Evolutionary conservation across 2,888 invertebrate genomes (phyloP), one percentile per base, ranked within the genome.

Genomic region (Ptychoptera contaminata): DNA sequence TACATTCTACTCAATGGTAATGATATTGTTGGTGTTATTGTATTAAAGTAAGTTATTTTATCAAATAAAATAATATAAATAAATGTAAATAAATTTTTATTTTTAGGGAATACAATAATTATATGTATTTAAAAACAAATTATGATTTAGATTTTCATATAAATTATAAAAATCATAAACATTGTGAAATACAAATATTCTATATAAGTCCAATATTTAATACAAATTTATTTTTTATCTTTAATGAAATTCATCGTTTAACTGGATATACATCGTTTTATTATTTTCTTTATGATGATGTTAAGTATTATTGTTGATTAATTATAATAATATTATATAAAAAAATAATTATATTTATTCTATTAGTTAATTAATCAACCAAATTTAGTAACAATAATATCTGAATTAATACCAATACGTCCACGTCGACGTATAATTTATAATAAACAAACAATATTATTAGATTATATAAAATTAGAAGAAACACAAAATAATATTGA

Each of bases 231-330:
- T n/a, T 16, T 42, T 66, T 58, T 48, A 67, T 74, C 43, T 55
- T 73, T 46, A 56, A 65, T 45, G 77, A 77, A 55, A 53, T 74
- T 8, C 67, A 70, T 58, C 58, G 72, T 7, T 50, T 69, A 11
- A 61, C 61, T 39, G 61, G 62, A n/a, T 65, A 60, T 48, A 56
- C 59, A 6, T 58, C 64, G 11, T 52, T 73, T 5, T 70, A 63
- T 50, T 69, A 70, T 55, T 57, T 59, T 12, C 52, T 68, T 1
- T 11, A 41, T 7, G 42, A 46, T 56, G 65, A 40, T 44, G 48
- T 45, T 40, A 42, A 14, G 23, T 42, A 42, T 48, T 34, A 34
- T 49, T 42, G 16, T 16, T 15, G 14, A 40, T 34, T 8, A 16
- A 9, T 43, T 38, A 15, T 8, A 14, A 10, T 16, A 16, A 11